Base-by-base conservation (phyloP, 2,797 vertebrate genomes). In the Danio tinwini region DNA sequence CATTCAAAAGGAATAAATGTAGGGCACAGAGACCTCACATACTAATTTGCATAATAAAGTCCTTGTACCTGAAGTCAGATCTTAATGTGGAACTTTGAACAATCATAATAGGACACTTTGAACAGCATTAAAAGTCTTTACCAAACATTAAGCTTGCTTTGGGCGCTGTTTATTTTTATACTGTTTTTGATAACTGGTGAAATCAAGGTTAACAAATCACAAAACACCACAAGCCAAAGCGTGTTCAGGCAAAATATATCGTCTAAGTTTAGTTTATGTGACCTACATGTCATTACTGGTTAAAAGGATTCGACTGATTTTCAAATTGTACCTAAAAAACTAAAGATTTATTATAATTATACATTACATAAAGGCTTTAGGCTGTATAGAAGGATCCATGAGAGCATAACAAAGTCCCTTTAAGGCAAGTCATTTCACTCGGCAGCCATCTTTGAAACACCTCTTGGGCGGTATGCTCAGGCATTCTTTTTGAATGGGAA, bases 251-350 rank as follows among this genome's bases (percentile, higher is more conserved):
- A 71, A 37, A 44, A 50, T 37, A 21, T 42, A 14, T 37, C 59
- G 40, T 21, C 14, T 29, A 73, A 21, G 9, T 29, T 29, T 29
- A 29, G 29, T 37, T 59, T 8, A 14, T 56, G 37, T 72, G 39
- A 21, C 52, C 7, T 45, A 71, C 39, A 45, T 72, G n/a, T 14
- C 7, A 29, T 49, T 47, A 73, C 42, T 45, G 9, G 59, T 73
- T 73, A 61, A 59, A 19, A 56, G 39, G 7, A 56, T 56, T 5
- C 21, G 17, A 21, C 21, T 13, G 42, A 55, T 44, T 73, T 73
- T 29, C 19, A 73, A 45, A 12, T 73, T 73, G 2, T 59, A 58
- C 40, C 50, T 19, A 70, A 70, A 55, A n/a, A 29, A 29, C 29
- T 29, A 8, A 40, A 53, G 5, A 17, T 42, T 12, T 69, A 6